phyloP scores from a whole-genome alignment of 92 coral and sea anemone genomes.

The Palythoa caribaeorum region DNA sequence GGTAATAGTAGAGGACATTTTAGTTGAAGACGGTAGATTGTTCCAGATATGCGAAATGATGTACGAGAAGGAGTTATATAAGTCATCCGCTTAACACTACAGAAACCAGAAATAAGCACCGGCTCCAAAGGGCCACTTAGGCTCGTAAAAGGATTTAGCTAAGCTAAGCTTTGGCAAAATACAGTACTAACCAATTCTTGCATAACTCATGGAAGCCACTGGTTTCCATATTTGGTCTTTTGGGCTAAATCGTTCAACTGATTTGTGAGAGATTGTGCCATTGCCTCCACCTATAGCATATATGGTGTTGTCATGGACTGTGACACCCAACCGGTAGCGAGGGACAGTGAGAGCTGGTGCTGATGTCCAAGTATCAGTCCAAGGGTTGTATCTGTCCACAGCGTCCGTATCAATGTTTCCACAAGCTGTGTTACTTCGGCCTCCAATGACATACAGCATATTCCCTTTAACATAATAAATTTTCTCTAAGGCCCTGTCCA shows the following conservation, averaged over 20 bases:
- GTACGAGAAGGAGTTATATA: no score
- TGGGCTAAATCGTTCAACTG: slow-evolving; percentile 73
- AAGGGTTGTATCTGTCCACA: slow-evolving; percentile 80
- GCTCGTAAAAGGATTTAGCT: no score
- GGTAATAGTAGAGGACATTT: no score
- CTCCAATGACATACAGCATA: slow-evolving; percentile 86
- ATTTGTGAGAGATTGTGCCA: slow-evolving; percentile 67
- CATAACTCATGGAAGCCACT: slow-evolving; percentile 65
- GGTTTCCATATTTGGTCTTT: slow-evolving; percentile 73
- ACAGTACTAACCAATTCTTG: slow-evolving; percentile 69
- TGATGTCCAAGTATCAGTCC: slow-evolving; percentile 73
- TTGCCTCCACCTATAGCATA: slow-evolving; percentile 88
- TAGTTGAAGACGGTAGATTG: no score
- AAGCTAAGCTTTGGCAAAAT: background rate
- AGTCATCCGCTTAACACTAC: no score
- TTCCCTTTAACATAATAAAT: slow-evolving; percentile 46
- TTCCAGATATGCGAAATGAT: no score
- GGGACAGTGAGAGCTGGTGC: slow-evolving; percentile 72
- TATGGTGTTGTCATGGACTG: slow-evolving; percentile 62
- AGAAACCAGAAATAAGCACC: no score
- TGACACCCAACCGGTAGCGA: slow-evolving; percentile 84
- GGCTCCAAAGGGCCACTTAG: no score
- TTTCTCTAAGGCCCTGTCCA: background rate
- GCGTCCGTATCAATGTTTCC: slow-evolving; percentile 80
- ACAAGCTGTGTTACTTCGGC: slow-evolving; percentile 79